Conservation (phyloP, 2,888 invertebrate genomes). For the Rhogogaster chlorosoma region DNA sequence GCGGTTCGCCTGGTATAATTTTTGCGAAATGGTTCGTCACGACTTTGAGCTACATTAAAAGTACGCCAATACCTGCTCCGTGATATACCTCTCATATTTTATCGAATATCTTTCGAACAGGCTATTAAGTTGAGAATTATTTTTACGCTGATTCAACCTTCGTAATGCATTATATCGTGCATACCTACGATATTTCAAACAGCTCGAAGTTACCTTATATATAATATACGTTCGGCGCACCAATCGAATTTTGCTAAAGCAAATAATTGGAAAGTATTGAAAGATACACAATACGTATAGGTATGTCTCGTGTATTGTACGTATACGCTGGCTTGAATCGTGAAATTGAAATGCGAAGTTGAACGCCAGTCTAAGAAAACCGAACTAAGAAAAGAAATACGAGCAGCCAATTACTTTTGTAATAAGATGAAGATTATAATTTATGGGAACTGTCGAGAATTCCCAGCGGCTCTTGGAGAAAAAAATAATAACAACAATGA, state of each 20-base stretch:
- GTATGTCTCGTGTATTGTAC: not conserved
- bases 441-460: slow-evolving; percentile 28
- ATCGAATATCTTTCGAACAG: slow-evolving; percentile 43
- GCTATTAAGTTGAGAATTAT: slow-evolving; percentile 44
- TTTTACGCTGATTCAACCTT: slow-evolving; percentile 35
- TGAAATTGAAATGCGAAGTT: slow-evolving; percentile 38
- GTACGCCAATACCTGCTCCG: slow-evolving; percentile 44
- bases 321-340: slow-evolving; percentile 5
- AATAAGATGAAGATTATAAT: slow-evolving; percentile 31
- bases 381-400: slow-evolving; percentile 16
- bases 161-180: slow-evolving; percentile 24
- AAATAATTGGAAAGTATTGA: slow-evolving; percentile 24
- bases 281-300: not conserved
- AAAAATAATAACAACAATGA: slow-evolving; percentile 33
- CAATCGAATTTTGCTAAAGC: slow-evolving; percentile 8
- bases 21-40: slow-evolving; percentile 43
- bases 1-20: slow-evolving; percentile 32
- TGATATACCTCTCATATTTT: slow-evolving; percentile 41
- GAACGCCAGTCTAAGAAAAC: slow-evolving; percentile 8
- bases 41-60: slow-evolving; percentile 46
- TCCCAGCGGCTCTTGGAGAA: slow-evolving; percentile 14
- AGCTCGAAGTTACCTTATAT: not conserved
- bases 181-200: slow-evolving; percentile 37
- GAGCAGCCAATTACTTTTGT: slow-evolving; percentile 25
- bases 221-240: not conserved